phyloP scores from a whole-genome alignment of 2,797 vertebrate genomes.

The Amblyopsis hoosieri region DNA sequence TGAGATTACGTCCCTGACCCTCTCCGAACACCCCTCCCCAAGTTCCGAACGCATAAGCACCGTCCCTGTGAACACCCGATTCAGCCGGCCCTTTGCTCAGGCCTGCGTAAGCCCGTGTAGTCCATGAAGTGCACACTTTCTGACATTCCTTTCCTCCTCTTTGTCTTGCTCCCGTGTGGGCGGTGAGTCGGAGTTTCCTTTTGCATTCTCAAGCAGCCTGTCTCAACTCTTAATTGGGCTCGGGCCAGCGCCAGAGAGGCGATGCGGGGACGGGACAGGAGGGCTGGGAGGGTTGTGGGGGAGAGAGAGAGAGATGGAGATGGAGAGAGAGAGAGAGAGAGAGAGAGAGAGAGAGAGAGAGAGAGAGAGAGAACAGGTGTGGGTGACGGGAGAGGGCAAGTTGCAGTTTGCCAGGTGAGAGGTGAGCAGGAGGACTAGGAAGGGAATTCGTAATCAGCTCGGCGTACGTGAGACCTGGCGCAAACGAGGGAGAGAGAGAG shows the following conservation, averaged over 20 bases:
- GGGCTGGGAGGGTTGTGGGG: background rate
- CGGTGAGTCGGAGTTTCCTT: constrained; percentile 11
- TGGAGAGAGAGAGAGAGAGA: background rate
- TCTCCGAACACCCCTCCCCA: constrained; percentile 12
- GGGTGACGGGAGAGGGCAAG: constrained; percentile 24
- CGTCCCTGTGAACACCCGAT: constrained; percentile 17
- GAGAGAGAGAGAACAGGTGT: background rate
- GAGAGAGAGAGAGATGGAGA: too few relatives aligned
- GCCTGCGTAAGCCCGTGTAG: constrained; percentile 11
- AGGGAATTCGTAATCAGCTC: constrained; percentile 55
- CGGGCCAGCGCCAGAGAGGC: constrained; percentile 3
- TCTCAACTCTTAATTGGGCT: constrained; percentile 12
- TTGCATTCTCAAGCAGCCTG: constrained; percentile 19
- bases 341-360: constrained; percentile 8
- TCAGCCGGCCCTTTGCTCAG: constrained; percentile 17
- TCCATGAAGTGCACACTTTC: too few relatives aligned
- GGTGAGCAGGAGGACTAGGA: constrained; percentile 39
- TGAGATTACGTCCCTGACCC: constrained; percentile 4
- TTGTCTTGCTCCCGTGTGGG: constrained; percentile 10
- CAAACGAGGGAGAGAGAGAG: constrained; percentile 29
- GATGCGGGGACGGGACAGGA: background rate
- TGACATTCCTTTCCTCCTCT: constrained; percentile 9
- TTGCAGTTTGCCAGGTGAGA: constrained; percentile 51
- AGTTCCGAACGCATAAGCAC: constrained; percentile 22
- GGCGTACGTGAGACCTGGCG: constrained; percentile 8